phyloP scores from a whole-genome alignment of 2,888 invertebrate species.

The Netelia fuscicornis region DNA sequence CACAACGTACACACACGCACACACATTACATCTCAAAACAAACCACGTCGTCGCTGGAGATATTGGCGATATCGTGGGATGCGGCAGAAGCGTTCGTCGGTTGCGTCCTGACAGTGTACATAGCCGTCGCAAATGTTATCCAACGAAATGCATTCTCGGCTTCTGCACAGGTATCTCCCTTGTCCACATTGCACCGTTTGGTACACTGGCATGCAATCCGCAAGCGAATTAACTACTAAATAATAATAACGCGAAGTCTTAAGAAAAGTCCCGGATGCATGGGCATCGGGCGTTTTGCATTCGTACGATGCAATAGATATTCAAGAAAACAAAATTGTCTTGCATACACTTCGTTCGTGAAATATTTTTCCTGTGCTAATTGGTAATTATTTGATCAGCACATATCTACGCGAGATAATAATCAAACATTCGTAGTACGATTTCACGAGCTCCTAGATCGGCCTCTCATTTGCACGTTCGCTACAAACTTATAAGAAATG shows the following conservation, averaged over 20 bases:
- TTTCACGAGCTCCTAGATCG: neutral
- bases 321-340: neutral
- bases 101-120: slow-evolving; percentile 88
- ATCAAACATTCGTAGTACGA: neutral
- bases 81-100: slow-evolving; percentile 88
- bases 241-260: slow-evolving; percentile 80
- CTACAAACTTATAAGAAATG: neutral
- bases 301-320: slow-evolving; percentile 21
- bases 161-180: slow-evolving; percentile 87
- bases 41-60: slow-evolving; percentile 83
- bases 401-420: neutral
- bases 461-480: neutral
- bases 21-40: slow-evolving; percentile 81
- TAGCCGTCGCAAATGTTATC: slow-evolving; percentile 87
- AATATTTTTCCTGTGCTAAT: slow-evolving; percentile 34
- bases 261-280: slow-evolving; percentile 53
- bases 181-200: slow-evolving; percentile 82
- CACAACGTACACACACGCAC: slow-evolving; percentile 81
- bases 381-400: neutral
- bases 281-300: slow-evolving; percentile 36
- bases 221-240: slow-evolving; percentile 83
- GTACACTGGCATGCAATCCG: slow-evolving; percentile 83
- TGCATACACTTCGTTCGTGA: slow-evolving; percentile 17
- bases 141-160: slow-evolving; percentile 87
- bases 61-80: slow-evolving; percentile 84